Base-by-base conservation (phyloP, 1,140 invertebrate species). In the Drosophila arizonae region DNA sequence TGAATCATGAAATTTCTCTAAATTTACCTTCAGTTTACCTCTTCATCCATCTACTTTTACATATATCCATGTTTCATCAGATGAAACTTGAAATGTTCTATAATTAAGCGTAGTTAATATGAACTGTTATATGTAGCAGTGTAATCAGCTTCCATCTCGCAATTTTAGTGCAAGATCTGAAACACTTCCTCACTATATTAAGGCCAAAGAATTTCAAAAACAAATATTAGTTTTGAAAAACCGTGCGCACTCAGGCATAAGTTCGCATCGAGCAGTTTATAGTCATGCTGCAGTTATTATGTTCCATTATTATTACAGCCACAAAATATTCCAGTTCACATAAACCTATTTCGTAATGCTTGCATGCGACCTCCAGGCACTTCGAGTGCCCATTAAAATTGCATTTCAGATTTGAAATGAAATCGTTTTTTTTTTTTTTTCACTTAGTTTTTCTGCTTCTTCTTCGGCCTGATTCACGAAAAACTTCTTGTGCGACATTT, bases 401-500 rank as follows among this genome's bases (percentile, higher is more conserved):
- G n/a, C 43, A 39, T 39, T 39, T 39, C 43, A 45, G 8, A 45
- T 15, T 46, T 24, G 21, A 24, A 24, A 24, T 24, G 21, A 24
- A 24, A 24, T 24, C 21, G 1, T 24, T 9, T 15, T 6, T n/a
- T 2, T 5, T 2, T 5, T 17, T 6, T 15, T 6, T 45, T 6
- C 2, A n/a, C 8, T 45, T 17, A 3, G 1, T 9, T 43, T 15
- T 4, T 15, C 15, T n/a, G 13, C 43, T 43, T 15, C 41, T 15
- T 13, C n/a, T n/a, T n/a, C n/a, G 1, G 4, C 13, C n/a, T 15
- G 15, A 2, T n/a, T 15, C 5, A 9, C 43, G n/a, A 10, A 26
- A 11, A 24, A 48, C 24, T 26, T 45, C 43, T 15, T 46, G n/a
- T 63, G 63, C 63, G 69, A 72, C 69, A 60, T 48, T 50, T 72